Evolutionary conservation across 1,140 invertebrate species (phyloP), one percentile per base, ranked within the genome.

Genomic region (Stenopsyche tienmushanensis): DNA sequence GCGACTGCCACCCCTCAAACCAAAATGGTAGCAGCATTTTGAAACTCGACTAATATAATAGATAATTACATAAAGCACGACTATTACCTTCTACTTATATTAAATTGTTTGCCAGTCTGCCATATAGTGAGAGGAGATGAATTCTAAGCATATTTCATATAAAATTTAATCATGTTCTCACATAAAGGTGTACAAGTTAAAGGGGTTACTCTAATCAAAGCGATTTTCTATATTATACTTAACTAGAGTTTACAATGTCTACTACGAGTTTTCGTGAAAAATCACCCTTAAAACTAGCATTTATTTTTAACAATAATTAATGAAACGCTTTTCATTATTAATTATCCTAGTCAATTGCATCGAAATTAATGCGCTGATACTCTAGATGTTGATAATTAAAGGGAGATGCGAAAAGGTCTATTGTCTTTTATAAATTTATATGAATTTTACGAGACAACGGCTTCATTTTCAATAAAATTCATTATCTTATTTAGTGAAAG

Each of bases 61-160:
- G 53, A 17, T 57, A 57, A 57, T 57, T 57, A 23, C 50, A 53
- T 29, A 53, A 53, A 21, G 50, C 50, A 53, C 21, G 50, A 53
- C 50, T 53, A 53, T 53, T 53, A 54, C 34, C 53, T 47, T 34
- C 50, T 21, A 20, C 52, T 39, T 57, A 25, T 57, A 57, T 57
- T 57, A 57, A 57, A 57, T 57, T 57, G 53, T 57, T 57, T 57
- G 34, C 34, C 26, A 54, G 52, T 34, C 26, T 41, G 8, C 10
- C 25, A 57, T 29, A 42, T 34, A 57, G 7, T 57, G 53, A 57
- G 41, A 20, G 53, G 53, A 41, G 53, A 21, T 23, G 15, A 41
- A 57, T 57, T 57, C 53, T 57, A 42, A 53, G 29, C 23, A 53
- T 21, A 53, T 53, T 53, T 53, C 24, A 53, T 53, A 21, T 53